Conservation (phyloP, 2,888 invertebrate genomes). For the Steinernema carpocapsae region DNA sequence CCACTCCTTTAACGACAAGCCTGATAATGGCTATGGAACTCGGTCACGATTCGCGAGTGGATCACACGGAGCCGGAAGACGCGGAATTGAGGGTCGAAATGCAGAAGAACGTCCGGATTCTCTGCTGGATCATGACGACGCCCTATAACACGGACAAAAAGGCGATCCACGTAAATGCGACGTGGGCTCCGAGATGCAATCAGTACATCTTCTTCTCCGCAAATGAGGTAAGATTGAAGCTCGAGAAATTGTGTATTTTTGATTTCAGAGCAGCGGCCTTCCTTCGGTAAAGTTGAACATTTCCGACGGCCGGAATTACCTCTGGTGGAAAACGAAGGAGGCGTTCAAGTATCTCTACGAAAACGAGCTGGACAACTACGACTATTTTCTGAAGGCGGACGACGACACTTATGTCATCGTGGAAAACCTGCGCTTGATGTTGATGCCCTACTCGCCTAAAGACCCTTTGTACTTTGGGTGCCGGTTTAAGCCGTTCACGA, state of each 20-base stretch:
- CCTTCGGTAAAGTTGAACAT: constrained; percentile 38
- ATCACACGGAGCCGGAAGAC: neutral
- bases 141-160: constrained; percentile 38
- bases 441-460: constrained; percentile 61
- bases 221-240: constrained; percentile 1
- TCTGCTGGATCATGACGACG: constrained; percentile 39
- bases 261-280: constrained; percentile 36
- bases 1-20: neutral
- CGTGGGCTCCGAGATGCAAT: constrained; percentile 39
- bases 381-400: constrained; percentile 46
- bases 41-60: neutral
- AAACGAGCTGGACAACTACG: constrained; percentile 42
- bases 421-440: constrained; percentile 58
- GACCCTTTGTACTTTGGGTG: constrained; percentile 81
- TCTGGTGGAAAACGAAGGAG: constrained; percentile 38
- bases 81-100: neutral
- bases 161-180: constrained; percentile 29
- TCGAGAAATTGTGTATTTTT: neutral
- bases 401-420: constrained; percentile 42
- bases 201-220: constrained; percentile 41
- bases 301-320: constrained; percentile 36
- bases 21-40: neutral
- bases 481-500: constrained; percentile 81
- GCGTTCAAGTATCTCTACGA: constrained; percentile 41
- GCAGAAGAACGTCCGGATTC: constrained; percentile 37